phyloP scores from a whole-genome alignment of 2,888 invertebrate species.

The Cinara cedri region DNA sequence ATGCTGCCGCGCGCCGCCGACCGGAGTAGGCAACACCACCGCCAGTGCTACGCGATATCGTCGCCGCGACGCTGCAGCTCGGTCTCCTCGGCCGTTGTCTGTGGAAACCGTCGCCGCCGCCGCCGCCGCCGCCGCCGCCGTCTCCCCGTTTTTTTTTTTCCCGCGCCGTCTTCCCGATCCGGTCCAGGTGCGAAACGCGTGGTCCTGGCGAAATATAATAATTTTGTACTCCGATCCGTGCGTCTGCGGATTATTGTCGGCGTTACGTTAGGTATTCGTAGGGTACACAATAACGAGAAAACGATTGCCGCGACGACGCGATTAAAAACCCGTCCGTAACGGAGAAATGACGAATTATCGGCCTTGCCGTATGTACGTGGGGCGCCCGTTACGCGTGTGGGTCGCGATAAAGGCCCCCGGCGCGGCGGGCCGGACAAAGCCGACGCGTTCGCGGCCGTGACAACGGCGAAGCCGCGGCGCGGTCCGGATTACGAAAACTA shows the following conservation, averaged over 20 bases:
- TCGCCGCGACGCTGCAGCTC: neutral
- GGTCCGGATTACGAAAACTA: too few species aligned
- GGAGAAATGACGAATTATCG: constrained; percentile 8
- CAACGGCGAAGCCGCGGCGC: too few species aligned
- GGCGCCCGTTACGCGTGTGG: too few species aligned
- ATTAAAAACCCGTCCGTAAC: neutral
- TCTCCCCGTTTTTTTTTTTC: neutral
- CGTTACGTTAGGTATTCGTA: too few species aligned
- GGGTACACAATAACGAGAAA: neutral
- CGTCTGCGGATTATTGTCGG: too few species aligned
- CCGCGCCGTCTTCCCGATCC: neutral
- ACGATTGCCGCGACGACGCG: constrained; percentile 5
- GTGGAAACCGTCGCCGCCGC: neutral
- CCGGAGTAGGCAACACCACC: neutral
- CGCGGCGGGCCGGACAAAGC: too few species aligned
- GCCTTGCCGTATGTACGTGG: too few species aligned
- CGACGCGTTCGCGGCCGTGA: too few species aligned
- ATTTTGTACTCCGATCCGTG: too few species aligned
- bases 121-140: neutral
- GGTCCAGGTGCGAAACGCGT: neutral
- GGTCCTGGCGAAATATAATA: neutral
- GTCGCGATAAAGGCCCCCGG: too few species aligned
- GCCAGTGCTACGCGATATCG: neutral
- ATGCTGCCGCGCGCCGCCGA: constrained; percentile 22
- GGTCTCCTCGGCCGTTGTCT: neutral